A percentile compares a stretch with the other conserved stretches of the same genome.
Evolutionary conservation across 2,888 invertebrate species (phyloP).

Genomic region (Antheraea assamensis): DNA sequence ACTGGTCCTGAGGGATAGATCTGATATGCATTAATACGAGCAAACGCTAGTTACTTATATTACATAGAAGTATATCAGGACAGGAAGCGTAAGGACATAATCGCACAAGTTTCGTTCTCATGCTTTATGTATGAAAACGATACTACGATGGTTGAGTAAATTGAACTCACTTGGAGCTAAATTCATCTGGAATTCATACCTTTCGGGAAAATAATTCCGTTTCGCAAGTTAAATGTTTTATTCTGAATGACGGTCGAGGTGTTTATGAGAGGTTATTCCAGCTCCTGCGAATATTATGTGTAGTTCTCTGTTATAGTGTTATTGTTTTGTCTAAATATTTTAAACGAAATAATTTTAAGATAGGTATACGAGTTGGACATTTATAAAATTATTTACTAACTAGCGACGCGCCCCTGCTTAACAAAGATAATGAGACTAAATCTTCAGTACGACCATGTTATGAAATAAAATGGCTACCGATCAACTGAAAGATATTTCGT

Average conservation of each 20-base stretch:
- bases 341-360: background rate
- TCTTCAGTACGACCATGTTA: too few relatives aligned
- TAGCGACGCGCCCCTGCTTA: too few relatives aligned
- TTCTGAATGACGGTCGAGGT: conserved; percentile 28
- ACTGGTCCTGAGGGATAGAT: too few relatives aligned
- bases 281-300: background rate
- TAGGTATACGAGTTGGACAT: background rate
- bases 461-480: too few relatives aligned
- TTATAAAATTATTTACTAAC: background rate
- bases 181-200: conserved; percentile 53
- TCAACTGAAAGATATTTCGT: too few relatives aligned
- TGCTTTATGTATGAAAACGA: conserved; percentile 59
- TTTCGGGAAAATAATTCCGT: conserved; percentile 45
- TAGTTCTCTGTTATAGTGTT: background rate
- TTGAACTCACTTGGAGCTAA: conserved; percentile 47
- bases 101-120: conserved; percentile 46
- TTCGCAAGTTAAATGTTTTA: conserved; percentile 37
- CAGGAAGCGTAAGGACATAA: conserved; percentile 38
- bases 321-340: background rate
- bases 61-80: background rate
- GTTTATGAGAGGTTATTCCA: background rate
- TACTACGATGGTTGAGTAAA: conserved; percentile 42
- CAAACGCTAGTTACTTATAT: background rate
- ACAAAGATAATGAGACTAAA: too few relatives aligned
- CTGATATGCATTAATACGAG: too few relatives aligned